phyloP scores from a whole-genome alignment of 2,113 vertebrate genomes.

The Rhagologus leucostigma region DNA sequence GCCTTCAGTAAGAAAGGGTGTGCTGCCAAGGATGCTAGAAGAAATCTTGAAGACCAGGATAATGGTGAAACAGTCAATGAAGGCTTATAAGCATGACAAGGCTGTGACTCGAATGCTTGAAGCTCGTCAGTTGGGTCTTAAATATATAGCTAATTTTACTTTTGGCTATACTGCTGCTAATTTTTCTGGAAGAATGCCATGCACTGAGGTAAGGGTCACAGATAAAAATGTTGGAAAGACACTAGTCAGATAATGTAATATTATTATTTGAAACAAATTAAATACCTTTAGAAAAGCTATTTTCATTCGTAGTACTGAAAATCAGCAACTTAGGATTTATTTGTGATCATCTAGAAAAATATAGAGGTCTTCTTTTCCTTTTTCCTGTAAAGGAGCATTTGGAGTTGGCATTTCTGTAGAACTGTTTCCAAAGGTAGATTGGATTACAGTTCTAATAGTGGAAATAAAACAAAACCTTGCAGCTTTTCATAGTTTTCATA shows the following conservation, averaged over 20 bases:
- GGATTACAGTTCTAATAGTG: neutral
- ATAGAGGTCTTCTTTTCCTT: neutral
- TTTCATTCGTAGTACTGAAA: neutral
- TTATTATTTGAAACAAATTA: neutral
- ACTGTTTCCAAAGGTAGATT: neutral
- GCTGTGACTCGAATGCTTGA: conserved; percentile 86
- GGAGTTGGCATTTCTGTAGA: neutral
- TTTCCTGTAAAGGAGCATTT: neutral
- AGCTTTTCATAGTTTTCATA: neutral
- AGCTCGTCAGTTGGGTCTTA: conserved; percentile 94
- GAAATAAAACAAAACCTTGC: neutral
- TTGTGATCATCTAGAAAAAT: neutral
- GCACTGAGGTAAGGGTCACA: conserved; percentile 82
- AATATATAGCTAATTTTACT: conserved; percentile 95
- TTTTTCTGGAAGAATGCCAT: conserved; percentile 96
- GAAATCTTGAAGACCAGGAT: conserved; percentile 93
- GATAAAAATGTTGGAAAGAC: neutral
- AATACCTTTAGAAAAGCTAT: neutral
- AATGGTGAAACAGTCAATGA: conserved; percentile 97
- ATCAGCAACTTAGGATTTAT: neutral
- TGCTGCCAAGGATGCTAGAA: conserved; percentile 93
- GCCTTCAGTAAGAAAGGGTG: conserved; percentile 90
- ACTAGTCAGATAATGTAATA: neutral
- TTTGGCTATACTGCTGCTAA: conserved; percentile 92
- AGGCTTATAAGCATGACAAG: conserved; percentile 87